Evolutionary conservation across 2,113 vertebrate species (phyloP).

Genomic region (Tylochromis polylepis): DNA sequence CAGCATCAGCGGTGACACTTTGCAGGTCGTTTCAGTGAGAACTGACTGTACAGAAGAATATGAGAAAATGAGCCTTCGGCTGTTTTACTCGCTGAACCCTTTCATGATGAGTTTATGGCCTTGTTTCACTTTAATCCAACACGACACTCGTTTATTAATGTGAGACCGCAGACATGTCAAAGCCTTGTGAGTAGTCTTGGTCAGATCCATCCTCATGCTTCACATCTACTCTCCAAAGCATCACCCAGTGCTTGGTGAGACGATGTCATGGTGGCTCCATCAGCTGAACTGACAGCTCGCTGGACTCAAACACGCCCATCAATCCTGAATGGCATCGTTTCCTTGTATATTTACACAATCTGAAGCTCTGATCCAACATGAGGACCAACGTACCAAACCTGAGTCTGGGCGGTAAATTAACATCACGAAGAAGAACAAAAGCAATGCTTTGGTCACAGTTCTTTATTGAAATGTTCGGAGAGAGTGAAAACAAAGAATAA

Average conservation of each 20-base stretch:
- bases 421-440: too few species aligned
- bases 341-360: not conserved
- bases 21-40: too few species aligned
- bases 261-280: not conserved
- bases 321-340: not conserved
- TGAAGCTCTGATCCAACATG: not conserved
- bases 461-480: not conserved
- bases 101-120: not conserved
- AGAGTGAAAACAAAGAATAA: not conserved
- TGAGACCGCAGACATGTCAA: too few species aligned
- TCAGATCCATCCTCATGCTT: too few species aligned
- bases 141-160: not conserved
- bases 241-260: not conserved
- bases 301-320: not conserved
- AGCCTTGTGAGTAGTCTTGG: too few species aligned
- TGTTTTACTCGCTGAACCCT: not conserved
- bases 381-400: not conserved
- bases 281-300: too few species aligned
- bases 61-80: too few species aligned
- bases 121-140: not conserved
- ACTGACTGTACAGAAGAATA: too few species aligned
- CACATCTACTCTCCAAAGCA: not conserved
- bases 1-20: too few species aligned
- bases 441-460: fast-evolving
- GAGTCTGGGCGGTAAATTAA: not conserved